These are phyloP conservation scores for Chloropsis hardwickii DNA, from an alignment of 2,113 vertebrate species.

Conservation along the genomic window DNA sequence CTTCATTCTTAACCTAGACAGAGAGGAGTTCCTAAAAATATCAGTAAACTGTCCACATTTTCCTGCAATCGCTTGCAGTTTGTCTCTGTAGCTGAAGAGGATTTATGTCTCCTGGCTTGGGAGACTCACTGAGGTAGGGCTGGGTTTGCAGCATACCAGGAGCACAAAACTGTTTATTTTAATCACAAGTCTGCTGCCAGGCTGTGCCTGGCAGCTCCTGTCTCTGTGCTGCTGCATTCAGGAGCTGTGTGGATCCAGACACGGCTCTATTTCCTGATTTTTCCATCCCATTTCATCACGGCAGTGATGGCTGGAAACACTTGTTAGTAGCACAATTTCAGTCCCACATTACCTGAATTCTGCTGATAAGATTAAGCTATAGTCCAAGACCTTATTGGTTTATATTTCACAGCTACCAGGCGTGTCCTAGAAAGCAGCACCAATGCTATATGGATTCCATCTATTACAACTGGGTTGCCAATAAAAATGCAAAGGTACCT, in stretches of 20 bases:
- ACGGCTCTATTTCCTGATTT: constrained; percentile 12
- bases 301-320: not conserved
- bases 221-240: not conserved
- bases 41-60: not conserved
- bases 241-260: not conserved
- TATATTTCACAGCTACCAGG: constrained; percentile 31
- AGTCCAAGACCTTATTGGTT: not conserved
- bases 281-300: not conserved
- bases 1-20: not conserved
- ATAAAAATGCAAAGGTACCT: constrained; percentile 48
- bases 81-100: not conserved
- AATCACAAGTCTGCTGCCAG: not conserved
- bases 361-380: constrained; percentile 32
- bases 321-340: constrained; percentile 21
- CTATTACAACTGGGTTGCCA: not conserved
- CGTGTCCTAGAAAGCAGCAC: not conserved
- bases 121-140: not conserved
- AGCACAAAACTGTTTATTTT: not conserved
- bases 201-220: not conserved
- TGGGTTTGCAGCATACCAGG: rapidly evolving
- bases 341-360: not conserved
- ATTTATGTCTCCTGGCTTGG: not conserved
- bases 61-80: not conserved
- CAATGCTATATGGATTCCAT: not conserved
- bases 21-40: not conserved